phyloP scores from a whole-genome alignment of 2,797 vertebrate genomes.

The Catamblyrhynchus diadema region DNA sequence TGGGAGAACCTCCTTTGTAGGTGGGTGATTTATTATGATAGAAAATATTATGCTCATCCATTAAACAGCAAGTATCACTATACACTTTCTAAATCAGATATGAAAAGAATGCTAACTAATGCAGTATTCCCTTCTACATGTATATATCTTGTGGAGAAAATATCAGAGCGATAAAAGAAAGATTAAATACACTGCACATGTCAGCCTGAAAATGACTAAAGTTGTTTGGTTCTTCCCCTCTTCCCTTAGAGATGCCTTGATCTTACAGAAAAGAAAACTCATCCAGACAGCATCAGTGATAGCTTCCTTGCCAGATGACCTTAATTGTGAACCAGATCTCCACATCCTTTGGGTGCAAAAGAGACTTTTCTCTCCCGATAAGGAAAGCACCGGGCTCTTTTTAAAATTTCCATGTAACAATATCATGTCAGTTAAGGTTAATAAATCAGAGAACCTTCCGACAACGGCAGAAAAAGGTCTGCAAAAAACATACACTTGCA shows the following conservation, averaged over 20 bases:
- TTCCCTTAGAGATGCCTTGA: constrained; percentile 42
- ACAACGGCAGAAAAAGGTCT: constrained; percentile 25
- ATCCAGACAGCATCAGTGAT: constrained; percentile 48
- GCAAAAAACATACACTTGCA: not conserved
- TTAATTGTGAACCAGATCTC: constrained; percentile 42
- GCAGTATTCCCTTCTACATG: constrained; percentile 64
- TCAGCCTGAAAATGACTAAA: constrained; percentile 68
- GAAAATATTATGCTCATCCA: constrained; percentile 76
- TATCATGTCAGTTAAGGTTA: constrained; percentile 31
- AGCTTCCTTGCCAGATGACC: constrained; percentile 49
- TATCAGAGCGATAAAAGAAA: constrained; percentile 73
- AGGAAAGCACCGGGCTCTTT: not conserved
- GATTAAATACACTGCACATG: constrained; percentile 71
- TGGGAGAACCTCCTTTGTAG: constrained; percentile 68
- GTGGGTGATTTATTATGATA: constrained; percentile 76
- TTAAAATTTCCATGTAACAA: not conserved
- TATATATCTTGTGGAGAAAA: constrained; percentile 75
- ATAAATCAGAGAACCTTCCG: not conserved
- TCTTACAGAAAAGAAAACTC: constrained; percentile 46
- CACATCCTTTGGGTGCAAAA: not conserved
- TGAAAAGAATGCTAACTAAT: constrained; percentile 70
- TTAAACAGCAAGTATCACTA: constrained; percentile 71
- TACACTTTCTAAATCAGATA: constrained; percentile 73
- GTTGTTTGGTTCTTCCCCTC: constrained; percentile 24
- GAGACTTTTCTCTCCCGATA: constrained; percentile 11